These are phyloP conservation scores for Campoplex capitator DNA, from an alignment of 2,888 invertebrate species.

Conservation along the genomic window DNA sequence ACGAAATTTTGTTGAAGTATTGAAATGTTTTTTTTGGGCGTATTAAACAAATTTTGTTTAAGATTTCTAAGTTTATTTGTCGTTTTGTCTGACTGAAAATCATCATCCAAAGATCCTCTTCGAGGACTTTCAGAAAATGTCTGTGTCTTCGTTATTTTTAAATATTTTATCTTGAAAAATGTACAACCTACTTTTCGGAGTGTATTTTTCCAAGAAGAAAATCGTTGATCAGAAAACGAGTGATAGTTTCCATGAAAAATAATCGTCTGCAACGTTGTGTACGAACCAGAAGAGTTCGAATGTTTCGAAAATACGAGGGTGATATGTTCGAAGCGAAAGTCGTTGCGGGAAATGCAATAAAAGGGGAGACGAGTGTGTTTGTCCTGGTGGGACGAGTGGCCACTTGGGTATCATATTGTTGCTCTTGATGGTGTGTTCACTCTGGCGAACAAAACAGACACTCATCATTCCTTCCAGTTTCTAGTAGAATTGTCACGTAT, in stretches of 20 bases:
- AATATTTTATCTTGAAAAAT: too few species aligned
- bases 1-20: too few species aligned
- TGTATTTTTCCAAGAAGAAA: neutral
- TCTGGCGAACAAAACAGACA: neutral
- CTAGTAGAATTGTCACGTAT: neutral
- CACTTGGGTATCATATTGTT: slow-evolving; percentile 78
- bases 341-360: slow-evolving; percentile 76
- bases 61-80: too few species aligned
- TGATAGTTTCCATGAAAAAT: neutral
- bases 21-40: too few species aligned
- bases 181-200: neutral
- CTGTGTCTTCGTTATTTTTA: too few species aligned
- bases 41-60: too few species aligned
- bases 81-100: too few species aligned
- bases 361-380: slow-evolving; percentile 77
- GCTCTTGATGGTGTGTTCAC: slow-evolving; percentile 40
- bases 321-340: slow-evolving; percentile 51
- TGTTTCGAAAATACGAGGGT: neutral
- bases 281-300: neutral
- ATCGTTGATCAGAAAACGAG: neutral
- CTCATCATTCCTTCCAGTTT: slow-evolving; percentile 15
- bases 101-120: too few species aligned
- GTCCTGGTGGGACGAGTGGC: slow-evolving; percentile 74
- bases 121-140: too few species aligned
- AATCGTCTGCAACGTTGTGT: neutral